Percentiles rank a stretch among this genome's conserved stretches.
Evolutionary conservation across 1,140 invertebrate species (phyloP).

Genomic region (Saccostrea cuccullata): DNA sequence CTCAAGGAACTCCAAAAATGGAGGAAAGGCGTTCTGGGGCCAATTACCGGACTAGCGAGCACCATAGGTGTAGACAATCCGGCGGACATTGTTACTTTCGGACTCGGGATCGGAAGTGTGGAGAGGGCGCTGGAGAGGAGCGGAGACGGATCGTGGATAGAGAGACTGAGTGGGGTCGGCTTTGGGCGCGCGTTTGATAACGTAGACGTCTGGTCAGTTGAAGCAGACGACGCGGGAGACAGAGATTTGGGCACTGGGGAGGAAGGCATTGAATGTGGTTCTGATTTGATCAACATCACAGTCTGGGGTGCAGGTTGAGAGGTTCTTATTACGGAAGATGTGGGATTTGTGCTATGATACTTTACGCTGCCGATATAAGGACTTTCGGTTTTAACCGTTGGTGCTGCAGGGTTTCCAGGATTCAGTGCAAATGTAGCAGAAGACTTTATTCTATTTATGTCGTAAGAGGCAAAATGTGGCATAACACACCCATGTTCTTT

Average conservation of each 20-base stretch:
- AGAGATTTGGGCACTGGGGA: constrained; percentile 42
- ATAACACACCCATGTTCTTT: constrained; percentile 70
- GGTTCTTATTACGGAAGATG: neutral
- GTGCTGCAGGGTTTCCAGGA: neutral
- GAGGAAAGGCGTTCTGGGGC: constrained; percentile 67
- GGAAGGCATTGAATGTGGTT: constrained; percentile 20
- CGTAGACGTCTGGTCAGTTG: constrained; percentile 23
- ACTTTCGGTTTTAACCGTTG: neutral
- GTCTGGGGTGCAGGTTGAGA: neutral
- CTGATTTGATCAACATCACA: constrained; percentile 39
- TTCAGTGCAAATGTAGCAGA: constrained; percentile 62
- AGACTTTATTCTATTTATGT: constrained; percentile 66
- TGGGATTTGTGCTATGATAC: neutral
- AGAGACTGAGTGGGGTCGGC: constrained; percentile 59
- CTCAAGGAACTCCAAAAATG: constrained; percentile 75
- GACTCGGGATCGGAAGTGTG: constrained; percentile 48
- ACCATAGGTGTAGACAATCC: constrained; percentile 67
- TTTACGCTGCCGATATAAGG: neutral
- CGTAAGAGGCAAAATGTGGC: constrained; percentile 73
- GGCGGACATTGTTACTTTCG: constrained; percentile 53
- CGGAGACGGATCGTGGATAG: constrained; percentile 44
- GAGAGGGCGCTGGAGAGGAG: constrained; percentile 37
- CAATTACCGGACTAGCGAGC: constrained; percentile 69
- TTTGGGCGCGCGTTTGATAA: constrained; percentile 62
- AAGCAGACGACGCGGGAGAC: constrained; percentile 37